Base-by-base conservation (phyloP, 2,797 vertebrate genomes). In the Coreius guichenoti region DNA sequence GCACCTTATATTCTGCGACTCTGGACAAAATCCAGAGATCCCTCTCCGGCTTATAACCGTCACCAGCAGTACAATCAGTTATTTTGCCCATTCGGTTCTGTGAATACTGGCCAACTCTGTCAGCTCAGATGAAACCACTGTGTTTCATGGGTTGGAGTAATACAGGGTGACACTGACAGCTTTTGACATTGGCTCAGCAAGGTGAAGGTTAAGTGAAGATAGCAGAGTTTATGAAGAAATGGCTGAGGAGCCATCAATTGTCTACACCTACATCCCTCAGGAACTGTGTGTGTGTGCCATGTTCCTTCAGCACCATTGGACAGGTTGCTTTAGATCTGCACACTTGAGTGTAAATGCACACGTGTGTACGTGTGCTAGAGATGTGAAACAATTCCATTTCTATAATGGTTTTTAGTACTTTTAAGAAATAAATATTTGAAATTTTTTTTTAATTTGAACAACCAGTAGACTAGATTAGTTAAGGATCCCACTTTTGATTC, bases 91-190 rank as follows among this genome's bases (percentile, higher is more conserved):
- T 43, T 80, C 8, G 1, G 17, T 74, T 73, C 69, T 74, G 68
- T 78, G 54, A 85, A 73, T 69, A 80, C 23, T 80, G 43, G 56
- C 11, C 31, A 74, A 13, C 45, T 21, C 43, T 85, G 56, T 72
- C 76, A 3, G 3, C 8, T 43, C 16, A 47, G 69, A 56, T 86
- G 39, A 69, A 82, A 82, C 63, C 33, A 8, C 56, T 9, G 14
- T 12, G 63, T 79, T 79, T 79, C 33, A 14, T 83, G 68, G 61
- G 47, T 74, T 74, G 51, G 33, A 87, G 73, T 80, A 65, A 79
- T 83, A 36, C 54, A 80, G 43, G 54, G 61, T 65, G 75, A 80
- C 68, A 85, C 58, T 81, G 85, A 89, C 87, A 72, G 87, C 70
- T 36, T 83, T 63, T 90, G 83, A 88, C 68, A 63, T 72, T 83